These are phyloP conservation scores for Benitochromis conjunctus DNA, from an alignment of 2,113 vertebrate species.

Conservation along the genomic window DNA sequence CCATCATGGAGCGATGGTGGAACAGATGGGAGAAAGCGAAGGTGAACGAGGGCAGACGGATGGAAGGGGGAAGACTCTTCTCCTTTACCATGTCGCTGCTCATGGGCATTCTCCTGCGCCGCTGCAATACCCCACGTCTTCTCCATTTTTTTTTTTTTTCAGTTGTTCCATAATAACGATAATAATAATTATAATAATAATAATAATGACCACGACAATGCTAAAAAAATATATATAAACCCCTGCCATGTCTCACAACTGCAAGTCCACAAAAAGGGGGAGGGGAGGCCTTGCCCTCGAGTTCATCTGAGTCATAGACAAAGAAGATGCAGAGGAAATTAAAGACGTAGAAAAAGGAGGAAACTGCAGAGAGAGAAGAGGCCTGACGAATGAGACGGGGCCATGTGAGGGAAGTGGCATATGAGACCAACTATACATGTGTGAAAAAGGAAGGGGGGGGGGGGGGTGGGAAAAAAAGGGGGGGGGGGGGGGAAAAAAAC, in stretches of 20 bases:
- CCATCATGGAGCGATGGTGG: neutral
- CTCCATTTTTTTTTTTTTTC: slow-evolving; percentile 22
- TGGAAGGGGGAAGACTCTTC: slow-evolving; percentile 33
- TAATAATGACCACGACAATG: slow-evolving; percentile 62
- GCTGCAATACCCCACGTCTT: slow-evolving; percentile 27
- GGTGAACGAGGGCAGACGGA: neutral
- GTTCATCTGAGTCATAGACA: slow-evolving; percentile 51
- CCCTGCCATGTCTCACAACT: slow-evolving; percentile 59
- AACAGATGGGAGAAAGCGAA: slow-evolving; percentile 3
- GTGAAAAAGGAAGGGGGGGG: neutral
- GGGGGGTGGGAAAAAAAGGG: neutral
- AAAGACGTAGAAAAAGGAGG: slow-evolving; percentile 4
- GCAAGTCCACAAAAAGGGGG: slow-evolving; percentile 57
- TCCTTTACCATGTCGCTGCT: slow-evolving; percentile 25
- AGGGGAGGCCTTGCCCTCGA: slow-evolving; percentile 32
- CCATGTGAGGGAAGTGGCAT: slow-evolving; percentile 7
- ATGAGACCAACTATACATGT: slow-evolving; percentile 4
- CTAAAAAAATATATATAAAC: slow-evolving; percentile 65
- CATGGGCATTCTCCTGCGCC: slow-evolving; percentile 30
- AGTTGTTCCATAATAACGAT: slow-evolving; percentile 33
- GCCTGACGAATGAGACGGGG: slow-evolving; percentile 26
- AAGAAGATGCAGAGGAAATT: slow-evolving; percentile 25
- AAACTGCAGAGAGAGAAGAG: slow-evolving; percentile 8
- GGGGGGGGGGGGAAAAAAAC: too few relatives aligned
- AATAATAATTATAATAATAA: slow-evolving; percentile 36